Evolutionary conservation across 2,797 vertebrate species (phyloP), one percentile per base, ranked within the genome.

Genomic region (Thalassophryne amazonica): DNA sequence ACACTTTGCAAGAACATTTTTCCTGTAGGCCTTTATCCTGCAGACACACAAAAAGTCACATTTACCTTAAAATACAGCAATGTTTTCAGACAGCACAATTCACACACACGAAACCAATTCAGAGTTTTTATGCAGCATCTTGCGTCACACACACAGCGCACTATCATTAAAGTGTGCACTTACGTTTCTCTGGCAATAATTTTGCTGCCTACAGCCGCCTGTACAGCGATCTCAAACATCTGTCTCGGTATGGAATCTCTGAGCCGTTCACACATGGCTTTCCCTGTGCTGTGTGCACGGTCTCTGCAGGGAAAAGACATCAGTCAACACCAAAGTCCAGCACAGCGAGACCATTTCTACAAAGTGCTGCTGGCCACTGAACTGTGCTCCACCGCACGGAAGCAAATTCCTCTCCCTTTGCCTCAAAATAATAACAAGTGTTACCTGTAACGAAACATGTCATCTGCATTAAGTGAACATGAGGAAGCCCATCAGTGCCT

Each of bases 1-100:
- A 83, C 97, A 99, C 93, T 99, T 99, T 76, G 96, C 97, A 3
- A 99, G 83, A 41, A 99, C 95, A 42, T 99, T 94, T 76, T 99
- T 99, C 61, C 91, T 92, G 63, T 90, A 97, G 1, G 95, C 89
- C 87, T 98, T 99, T 67, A 99, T 92, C 60, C 96, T 98, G 87
- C 57, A 92, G 18, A 88, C 13, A 16, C 56, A 60, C 39, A 59
- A 10, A 65, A 36, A 2, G 22, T 46, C 14, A 14, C n/a, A 18
- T 48, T 51, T 25, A n/a, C n/a, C n/a, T 34, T 17, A 6, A 25
- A 3, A 3, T 3, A 13, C n/a, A n/a, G n/a, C n/a, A n/a, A n/a
- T n/a, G n/a, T n/a, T n/a, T n/a, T n/a, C n/a, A n/a, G n/a, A n/a
- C n/a, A 27, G 5, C 7, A 39, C 3, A 23, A 23, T 22, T 52